These are phyloP conservation scores for Melanerpes formicivorus DNA, from an alignment of 2,113 vertebrate genomes.

Conservation along the genomic window DNA sequence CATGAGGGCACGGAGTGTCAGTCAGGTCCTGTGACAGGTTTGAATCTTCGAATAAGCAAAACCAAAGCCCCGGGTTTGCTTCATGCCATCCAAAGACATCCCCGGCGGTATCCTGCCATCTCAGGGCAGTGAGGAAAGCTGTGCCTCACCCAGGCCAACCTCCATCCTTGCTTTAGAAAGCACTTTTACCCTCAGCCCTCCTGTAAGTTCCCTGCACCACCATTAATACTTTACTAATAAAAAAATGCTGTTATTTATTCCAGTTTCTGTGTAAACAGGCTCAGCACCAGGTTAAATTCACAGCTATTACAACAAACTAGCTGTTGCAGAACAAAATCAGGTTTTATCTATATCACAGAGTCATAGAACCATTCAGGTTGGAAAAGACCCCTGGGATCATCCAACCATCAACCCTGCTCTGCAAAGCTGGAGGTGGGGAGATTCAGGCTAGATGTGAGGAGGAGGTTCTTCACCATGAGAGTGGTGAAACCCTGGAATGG, in stretches of 20 bases:
- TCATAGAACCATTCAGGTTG: too few relatives aligned
- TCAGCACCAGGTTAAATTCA: background rate
- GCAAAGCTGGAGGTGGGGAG: too few relatives aligned
- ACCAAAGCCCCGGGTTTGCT: background rate
- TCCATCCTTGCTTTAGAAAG: background rate
- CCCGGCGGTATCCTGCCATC: rapidly evolving
- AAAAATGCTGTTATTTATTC: background rate
- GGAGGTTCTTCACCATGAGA: too few relatives aligned
- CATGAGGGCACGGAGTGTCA: background rate
- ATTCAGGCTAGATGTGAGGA: too few relatives aligned
- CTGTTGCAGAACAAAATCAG: background rate
- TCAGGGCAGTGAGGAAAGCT: background rate
- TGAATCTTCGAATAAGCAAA: background rate
- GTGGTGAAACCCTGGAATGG: too few relatives aligned
- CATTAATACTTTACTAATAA: background rate
- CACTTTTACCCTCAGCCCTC: background rate
- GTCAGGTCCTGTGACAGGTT: background rate
- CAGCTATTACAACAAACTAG: background rate
- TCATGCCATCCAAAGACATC: rapidly evolving
- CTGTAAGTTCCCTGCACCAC: background rate
- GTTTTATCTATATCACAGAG: too few relatives aligned
- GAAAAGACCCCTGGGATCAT: too few relatives aligned
- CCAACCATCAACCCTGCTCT: too few relatives aligned
- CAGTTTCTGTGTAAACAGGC: background rate
- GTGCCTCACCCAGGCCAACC: background rate